A percentile compares a stretch with the other conserved stretches of the same genome.
These are phyloP conservation scores for Abramis brama DNA, from an alignment of 2,113 vertebrate genomes.

Conservation along the genomic window DNA sequence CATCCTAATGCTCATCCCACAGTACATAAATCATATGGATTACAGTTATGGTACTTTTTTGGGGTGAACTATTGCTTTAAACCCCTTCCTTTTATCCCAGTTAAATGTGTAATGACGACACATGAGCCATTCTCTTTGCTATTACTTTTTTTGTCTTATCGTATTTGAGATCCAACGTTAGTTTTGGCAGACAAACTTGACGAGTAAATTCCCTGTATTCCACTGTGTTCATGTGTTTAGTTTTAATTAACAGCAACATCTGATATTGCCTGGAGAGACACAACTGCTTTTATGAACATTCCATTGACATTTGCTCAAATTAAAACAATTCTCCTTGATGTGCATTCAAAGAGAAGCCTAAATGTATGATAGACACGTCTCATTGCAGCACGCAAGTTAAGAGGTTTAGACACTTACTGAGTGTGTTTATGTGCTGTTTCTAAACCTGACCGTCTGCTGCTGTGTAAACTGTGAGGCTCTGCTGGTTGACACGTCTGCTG, in stretches of 20 bases:
- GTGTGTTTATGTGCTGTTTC: conserved; percentile 11
- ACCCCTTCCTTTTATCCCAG: not conserved
- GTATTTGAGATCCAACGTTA: not conserved
- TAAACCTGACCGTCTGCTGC: conserved; percentile 21
- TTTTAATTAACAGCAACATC: conserved; percentile 39
- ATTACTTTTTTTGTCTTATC: not conserved
- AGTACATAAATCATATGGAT: not conserved
- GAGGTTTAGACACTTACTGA: not conserved
- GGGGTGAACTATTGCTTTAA: not conserved
- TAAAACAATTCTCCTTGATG: conserved; percentile 1
- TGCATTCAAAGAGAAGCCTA: conserved; percentile 7
- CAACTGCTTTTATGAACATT: not conserved
- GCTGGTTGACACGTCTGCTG: conserved; percentile 20
- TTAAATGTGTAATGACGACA: not conserved
- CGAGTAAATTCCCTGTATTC: not conserved
- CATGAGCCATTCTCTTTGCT: not conserved
- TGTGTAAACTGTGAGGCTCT: conserved; percentile 19
- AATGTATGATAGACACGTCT: conserved; percentile 1
- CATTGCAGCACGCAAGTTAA: not conserved
- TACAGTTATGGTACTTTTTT: not conserved
- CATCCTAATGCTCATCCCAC: not conserved
- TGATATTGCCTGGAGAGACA: conserved; percentile 26
- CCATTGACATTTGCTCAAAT: not conserved
- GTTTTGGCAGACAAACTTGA: not conserved
- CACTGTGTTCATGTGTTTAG: conserved; percentile 19